Evolutionary conservation across 2,888 invertebrate genomes (phyloP).

Genomic region (Eumerus sabulonum): DNA sequence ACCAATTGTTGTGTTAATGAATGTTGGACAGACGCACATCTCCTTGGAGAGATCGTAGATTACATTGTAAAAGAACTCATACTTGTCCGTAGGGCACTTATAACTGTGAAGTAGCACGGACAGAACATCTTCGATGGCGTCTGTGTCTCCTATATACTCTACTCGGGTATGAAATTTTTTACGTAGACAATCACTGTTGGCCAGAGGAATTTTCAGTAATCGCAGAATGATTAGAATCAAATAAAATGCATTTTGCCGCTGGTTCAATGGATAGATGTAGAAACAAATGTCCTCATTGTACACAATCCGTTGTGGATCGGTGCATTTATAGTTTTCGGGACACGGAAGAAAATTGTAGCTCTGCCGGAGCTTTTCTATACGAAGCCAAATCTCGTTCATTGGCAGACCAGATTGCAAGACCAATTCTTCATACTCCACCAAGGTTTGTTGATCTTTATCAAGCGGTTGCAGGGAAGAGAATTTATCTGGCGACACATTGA

Average conservation of each 20-base stretch:
- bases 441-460: conserved; percentile 73
- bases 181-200: conserved; percentile 80
- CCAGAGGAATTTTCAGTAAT: conserved; percentile 81
- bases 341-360: conserved; percentile 85
- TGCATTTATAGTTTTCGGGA: conserved; percentile 79
- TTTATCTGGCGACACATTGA: conserved; percentile 81
- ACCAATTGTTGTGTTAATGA: conserved; percentile 81
- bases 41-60: conserved; percentile 78
- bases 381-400: conserved; percentile 86
- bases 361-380: conserved; percentile 87
- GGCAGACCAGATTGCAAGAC: conserved; percentile 84
- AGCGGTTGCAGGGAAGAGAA: conserved; percentile 74
- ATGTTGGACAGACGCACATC: conserved; percentile 82
- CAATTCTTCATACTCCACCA: conserved; percentile 83
- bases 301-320: conserved; percentile 84
- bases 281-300: conserved; percentile 83
- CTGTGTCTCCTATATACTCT: conserved; percentile 76
- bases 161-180: conserved; percentile 76
- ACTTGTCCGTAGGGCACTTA: conserved; percentile 43
- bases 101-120: conserved; percentile 73
- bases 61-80: conserved; percentile 69
- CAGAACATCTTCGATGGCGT: conserved; percentile 80
- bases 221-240: conserved; percentile 82
- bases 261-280: conserved; percentile 85
- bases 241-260: conserved; percentile 81